These are phyloP conservation scores for Mustela lutreola DNA, from an alignment of 2,113 vertebrate species.

Conservation along the genomic window DNA sequence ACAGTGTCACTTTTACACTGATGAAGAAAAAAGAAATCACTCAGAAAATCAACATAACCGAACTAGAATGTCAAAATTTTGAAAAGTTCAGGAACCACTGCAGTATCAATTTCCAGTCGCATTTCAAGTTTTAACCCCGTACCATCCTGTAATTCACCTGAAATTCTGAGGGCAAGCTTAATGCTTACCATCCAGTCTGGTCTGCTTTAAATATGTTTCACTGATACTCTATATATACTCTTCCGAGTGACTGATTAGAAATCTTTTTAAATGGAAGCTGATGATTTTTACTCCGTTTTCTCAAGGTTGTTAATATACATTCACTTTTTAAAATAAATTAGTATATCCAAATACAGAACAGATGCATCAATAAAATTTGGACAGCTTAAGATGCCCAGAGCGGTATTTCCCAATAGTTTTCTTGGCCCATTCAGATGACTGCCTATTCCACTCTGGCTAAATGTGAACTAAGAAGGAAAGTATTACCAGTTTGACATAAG, in stretches of 20 bases:
- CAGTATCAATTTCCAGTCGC: neutral
- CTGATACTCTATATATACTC: neutral
- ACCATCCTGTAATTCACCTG: neutral
- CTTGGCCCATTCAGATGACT: neutral
- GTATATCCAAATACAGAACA: neutral
- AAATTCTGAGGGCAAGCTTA: constrained; percentile 1
- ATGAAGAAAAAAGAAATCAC: constrained; percentile 37
- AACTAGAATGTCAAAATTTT: constrained; percentile 42
- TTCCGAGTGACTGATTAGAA: constrained; percentile 26
- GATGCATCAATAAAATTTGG: constrained; percentile 28
- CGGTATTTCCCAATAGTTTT: constrained; percentile 23
- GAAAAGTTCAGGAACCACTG: neutral
- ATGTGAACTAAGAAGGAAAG: neutral
- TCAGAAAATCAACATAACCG: constrained; percentile 3
- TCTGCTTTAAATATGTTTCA: constrained; percentile 22
- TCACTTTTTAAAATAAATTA: constrained; percentile 52
- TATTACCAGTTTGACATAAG: neutral
- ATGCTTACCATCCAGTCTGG: neutral
- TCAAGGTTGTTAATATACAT: constrained; percentile 2
- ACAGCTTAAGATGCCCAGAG: neutral
- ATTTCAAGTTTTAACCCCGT: constrained; percentile 44
- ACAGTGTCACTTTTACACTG: neutral
- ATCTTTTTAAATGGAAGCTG: neutral
- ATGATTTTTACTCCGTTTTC: neutral
- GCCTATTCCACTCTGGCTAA: neutral